Conservation (phyloP, 2,113 vertebrate species). For the Apteryx mantelli region DNA sequence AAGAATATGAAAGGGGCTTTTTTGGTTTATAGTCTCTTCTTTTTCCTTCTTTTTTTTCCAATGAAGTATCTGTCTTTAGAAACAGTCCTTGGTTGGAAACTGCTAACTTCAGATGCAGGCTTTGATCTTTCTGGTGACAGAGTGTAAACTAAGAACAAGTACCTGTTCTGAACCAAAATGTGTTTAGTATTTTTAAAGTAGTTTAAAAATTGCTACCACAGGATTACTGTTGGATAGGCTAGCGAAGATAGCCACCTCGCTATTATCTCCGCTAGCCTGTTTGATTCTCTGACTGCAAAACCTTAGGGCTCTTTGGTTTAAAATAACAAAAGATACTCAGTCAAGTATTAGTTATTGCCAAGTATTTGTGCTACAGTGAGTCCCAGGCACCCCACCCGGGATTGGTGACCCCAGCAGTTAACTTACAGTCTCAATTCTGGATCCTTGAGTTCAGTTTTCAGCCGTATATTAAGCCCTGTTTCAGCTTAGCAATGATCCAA, state of each 20-base stretch:
- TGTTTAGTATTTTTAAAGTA: neutral
- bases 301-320: neutral
- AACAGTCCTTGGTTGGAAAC: neutral
- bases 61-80: neutral
- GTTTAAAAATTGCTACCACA: neutral
- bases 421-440: neutral
- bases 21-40: neutral
- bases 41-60: accelerated
- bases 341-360: neutral
- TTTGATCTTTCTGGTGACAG: neutral
- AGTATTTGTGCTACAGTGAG: neutral
- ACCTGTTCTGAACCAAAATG: neutral
- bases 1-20: neutral
- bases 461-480: neutral
- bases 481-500: neutral
- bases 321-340: neutral
- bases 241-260: neutral
- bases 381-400: neutral
- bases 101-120: neutral
- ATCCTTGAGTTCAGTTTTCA: neutral
- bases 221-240: neutral
- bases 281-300: neutral
- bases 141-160: neutral
- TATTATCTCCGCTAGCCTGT: neutral
- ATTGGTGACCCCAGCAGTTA: neutral